These are phyloP conservation scores for Caloenas nicobarica DNA, from an alignment of 2,113 vertebrate species.

Conservation along the genomic window DNA sequence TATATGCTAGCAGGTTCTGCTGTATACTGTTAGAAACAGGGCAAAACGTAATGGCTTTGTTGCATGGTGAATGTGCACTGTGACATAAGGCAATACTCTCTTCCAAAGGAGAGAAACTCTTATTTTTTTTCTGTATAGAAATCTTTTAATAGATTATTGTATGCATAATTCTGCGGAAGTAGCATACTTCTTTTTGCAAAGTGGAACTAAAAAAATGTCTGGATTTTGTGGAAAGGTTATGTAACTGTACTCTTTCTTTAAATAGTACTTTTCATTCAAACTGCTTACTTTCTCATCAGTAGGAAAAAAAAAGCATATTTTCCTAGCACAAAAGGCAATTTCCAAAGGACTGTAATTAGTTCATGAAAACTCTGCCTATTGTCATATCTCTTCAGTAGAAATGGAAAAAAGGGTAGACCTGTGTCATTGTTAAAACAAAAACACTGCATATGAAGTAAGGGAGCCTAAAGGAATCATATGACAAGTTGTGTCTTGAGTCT, in stretches of 20 bases:
- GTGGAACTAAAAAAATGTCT: slow-evolving; percentile 73
- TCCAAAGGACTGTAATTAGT: slow-evolving; percentile 77
- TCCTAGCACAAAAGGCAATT: slow-evolving; percentile 76
- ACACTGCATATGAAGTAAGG: slow-evolving; percentile 28
- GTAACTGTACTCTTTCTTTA: slow-evolving; percentile 83
- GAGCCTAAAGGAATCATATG: slow-evolving; percentile 36
- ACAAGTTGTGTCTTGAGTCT: slow-evolving; percentile 47
- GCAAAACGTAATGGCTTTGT: not conserved
- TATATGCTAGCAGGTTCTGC: not conserved
- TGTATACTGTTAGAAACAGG: not conserved
- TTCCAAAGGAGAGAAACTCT: slow-evolving; percentile 34
- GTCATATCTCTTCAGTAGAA: slow-evolving; percentile 55
- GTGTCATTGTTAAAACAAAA: slow-evolving; percentile 68
- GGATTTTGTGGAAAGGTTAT: slow-evolving; percentile 80
- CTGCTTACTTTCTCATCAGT: slow-evolving; percentile 74
- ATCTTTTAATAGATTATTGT: slow-evolving; percentile 73
- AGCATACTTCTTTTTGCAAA: slow-evolving; percentile 31
- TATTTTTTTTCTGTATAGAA: slow-evolving; percentile 37
- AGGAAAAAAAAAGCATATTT: slow-evolving; percentile 59
- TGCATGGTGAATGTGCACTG: slow-evolving; percentile 18
- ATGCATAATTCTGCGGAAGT: slow-evolving; percentile 68
- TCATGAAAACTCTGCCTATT: slow-evolving; percentile 73
- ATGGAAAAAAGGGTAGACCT: slow-evolving; percentile 62
- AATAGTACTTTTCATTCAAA: slow-evolving; percentile 80
- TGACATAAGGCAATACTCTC: not conserved